phyloP scores from a whole-genome alignment of 2,113 vertebrate genomes.

The Henicopernis longicauda region DNA sequence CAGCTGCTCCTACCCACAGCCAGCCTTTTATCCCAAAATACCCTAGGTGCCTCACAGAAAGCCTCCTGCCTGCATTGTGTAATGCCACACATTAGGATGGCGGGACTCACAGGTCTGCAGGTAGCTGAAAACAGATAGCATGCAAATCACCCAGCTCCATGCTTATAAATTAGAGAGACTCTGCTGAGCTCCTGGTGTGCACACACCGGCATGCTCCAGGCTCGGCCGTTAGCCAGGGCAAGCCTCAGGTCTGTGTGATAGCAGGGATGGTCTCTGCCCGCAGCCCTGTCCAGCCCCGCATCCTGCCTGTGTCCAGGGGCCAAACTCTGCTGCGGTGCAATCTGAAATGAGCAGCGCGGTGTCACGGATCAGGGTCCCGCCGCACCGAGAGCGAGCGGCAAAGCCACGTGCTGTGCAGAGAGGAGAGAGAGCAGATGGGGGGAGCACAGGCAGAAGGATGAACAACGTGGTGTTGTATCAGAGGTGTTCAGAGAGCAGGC shows the following conservation, averaged over 20 bases:
- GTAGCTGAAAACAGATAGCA: not conserved
- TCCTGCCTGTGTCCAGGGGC: not conserved
- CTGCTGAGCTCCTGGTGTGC: not conserved
- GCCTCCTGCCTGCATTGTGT: not conserved
- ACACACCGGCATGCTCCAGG: accelerated
- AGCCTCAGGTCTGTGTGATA: not conserved
- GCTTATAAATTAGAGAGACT: not conserved
- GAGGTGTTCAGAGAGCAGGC: not conserved
- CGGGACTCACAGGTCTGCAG: not conserved
- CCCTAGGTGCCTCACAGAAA: not conserved
- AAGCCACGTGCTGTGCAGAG: accelerated
- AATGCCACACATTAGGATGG: accelerated
- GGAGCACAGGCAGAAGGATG: not conserved
- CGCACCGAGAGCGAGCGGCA: not conserved
- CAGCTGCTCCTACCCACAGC: not conserved
- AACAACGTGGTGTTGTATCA: accelerated
- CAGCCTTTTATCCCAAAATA: not conserved
- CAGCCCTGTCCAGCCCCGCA: not conserved
- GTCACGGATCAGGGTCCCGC: not conserved
- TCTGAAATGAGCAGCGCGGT: not conserved
- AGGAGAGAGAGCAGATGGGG: not conserved
- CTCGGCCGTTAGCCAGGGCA: accelerated
- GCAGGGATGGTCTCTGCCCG: not conserved
- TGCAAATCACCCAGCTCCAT: not conserved
- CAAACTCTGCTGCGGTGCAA: accelerated